Percentiles rank a stretch among this genome's conserved stretches.
Conservation (phyloP, 2,113 vertebrate genomes). For the Cochlearius cochlearius region DNA sequence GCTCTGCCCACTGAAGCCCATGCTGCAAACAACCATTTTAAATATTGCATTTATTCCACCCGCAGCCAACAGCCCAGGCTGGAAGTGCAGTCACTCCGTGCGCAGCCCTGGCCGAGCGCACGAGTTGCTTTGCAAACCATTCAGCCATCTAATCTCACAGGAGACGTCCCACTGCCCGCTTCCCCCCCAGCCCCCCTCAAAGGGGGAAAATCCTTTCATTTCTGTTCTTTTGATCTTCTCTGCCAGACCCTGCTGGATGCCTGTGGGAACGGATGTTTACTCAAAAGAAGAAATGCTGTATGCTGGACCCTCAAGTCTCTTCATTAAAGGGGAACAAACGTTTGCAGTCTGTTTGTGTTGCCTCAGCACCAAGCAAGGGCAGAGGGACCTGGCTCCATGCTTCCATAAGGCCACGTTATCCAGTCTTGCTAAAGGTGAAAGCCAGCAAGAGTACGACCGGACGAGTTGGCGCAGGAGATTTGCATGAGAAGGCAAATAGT, state of each 20-base stretch:
- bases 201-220: neutral
- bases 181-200: neutral
- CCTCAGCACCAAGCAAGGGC: neutral
- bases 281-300: neutral
- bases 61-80: neutral
- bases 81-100: fast-evolving
- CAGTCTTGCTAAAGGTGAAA: neutral
- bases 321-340: constrained; percentile 11
- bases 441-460: neutral
- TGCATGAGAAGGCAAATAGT: neutral
- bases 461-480: fast-evolving
- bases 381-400: neutral
- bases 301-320: neutral
- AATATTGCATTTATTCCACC: neutral
- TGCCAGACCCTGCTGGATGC: neutral
- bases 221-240: constrained; percentile 9
- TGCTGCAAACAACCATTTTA: neutral
- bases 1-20: neutral
- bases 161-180: neutral
- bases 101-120: fast-evolving
- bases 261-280: constrained; percentile 43
- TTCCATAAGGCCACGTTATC: neutral
- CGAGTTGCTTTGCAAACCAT: neutral
- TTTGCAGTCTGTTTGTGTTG: constrained; percentile 4
- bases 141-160: neutral